Percentiles rank a stretch among this genome's conserved stretches.
Evolutionary conservation across 1,140 invertebrate genomes (phyloP).

Genomic region (Drosophila serrata): DNA sequence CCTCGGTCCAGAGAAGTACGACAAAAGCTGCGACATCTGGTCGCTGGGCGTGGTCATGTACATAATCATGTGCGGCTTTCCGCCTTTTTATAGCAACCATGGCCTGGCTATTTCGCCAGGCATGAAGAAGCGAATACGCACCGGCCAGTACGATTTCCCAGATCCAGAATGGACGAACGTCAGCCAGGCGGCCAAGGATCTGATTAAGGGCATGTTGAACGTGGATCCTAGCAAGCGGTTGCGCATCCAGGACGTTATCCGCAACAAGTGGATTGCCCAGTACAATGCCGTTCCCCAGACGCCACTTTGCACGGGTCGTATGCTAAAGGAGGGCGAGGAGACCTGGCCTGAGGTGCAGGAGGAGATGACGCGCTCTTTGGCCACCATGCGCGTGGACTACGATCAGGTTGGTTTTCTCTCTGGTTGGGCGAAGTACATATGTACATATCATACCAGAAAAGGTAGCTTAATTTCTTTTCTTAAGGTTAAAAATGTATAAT

Average conservation of each 20-base stretch:
- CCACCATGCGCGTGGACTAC: slow-evolving; percentile 98
- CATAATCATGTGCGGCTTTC: slow-evolving; percentile 97
- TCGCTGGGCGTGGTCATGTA: slow-evolving; percentile 99
- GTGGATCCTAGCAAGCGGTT: slow-evolving; percentile 96
- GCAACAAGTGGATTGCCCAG: slow-evolving; percentile 96
- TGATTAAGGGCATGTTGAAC: slow-evolving; percentile 96
- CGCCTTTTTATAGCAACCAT: slow-evolving; percentile 99
- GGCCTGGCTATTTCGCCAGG: slow-evolving; percentile 98
- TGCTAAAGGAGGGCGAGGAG: slow-evolving; percentile 95
- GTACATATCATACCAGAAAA: too few species aligned
- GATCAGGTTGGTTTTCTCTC: slow-evolving; percentile 88
- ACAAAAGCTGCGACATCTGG: slow-evolving; percentile 99
- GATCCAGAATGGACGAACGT: slow-evolving; percentile 98
- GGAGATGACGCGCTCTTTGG: slow-evolving; percentile 98
- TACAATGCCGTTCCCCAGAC: slow-evolving; percentile 96
- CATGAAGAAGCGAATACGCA: slow-evolving; percentile 99
- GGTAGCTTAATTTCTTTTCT: too few species aligned
- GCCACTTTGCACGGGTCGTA: slow-evolving; percentile 94
- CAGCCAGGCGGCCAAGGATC: slow-evolving; percentile 96
- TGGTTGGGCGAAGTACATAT: too few species aligned
- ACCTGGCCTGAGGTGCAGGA: slow-evolving; percentile 99
- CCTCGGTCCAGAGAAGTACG: slow-evolving; percentile 98
- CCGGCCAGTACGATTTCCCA: slow-evolving; percentile 98
- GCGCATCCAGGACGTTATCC: slow-evolving; percentile 96
- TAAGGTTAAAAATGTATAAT: too few species aligned